Evolutionary conservation across 2,113 vertebrate genomes (phyloP).

Genomic region (Microcebus ravelobensis): DNA sequence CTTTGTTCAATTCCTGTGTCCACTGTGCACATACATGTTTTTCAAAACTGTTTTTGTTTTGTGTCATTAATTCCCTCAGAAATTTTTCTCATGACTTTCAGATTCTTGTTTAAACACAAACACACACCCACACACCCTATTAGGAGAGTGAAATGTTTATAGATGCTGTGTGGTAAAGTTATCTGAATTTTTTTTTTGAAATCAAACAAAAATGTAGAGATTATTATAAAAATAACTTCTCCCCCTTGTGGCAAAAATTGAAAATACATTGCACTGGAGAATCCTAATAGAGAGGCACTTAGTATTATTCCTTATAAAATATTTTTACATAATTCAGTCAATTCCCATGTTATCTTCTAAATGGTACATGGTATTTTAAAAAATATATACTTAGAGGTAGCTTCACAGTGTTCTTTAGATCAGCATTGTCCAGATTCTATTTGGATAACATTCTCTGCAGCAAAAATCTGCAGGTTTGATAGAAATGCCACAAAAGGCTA

Average conservation of each 20-base stretch:
- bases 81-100: slow-evolving; percentile 52
- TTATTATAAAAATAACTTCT: slow-evolving; percentile 73
- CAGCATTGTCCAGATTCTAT: slow-evolving; percentile 27
- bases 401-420: slow-evolving; percentile 39
- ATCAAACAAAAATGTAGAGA: slow-evolving; percentile 54
- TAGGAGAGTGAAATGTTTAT: background rate
- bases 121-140: background rate
- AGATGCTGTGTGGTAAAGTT: background rate
- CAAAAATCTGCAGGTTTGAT: slow-evolving; percentile 39
- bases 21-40: background rate
- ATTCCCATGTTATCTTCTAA: slow-evolving; percentile 1
- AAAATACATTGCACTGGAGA: slow-evolving; percentile 60
- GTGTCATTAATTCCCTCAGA: background rate
- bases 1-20: background rate
- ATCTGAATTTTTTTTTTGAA: slow-evolving; percentile 52
- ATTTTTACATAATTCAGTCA: slow-evolving; percentile 40
- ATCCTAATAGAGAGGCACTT: slow-evolving; percentile 64
- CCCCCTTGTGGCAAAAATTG: slow-evolving; percentile 75
- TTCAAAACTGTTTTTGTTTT: slow-evolving; percentile 50
- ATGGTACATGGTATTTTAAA: slow-evolving; percentile 15
- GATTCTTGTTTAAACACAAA: background rate
- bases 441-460: background rate
- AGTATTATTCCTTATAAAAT: slow-evolving; percentile 42
- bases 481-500: background rate
- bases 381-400: slow-evolving; percentile 50